Conservation (phyloP, 2,113 vertebrate genomes). For the Pao palembangensis region DNA sequence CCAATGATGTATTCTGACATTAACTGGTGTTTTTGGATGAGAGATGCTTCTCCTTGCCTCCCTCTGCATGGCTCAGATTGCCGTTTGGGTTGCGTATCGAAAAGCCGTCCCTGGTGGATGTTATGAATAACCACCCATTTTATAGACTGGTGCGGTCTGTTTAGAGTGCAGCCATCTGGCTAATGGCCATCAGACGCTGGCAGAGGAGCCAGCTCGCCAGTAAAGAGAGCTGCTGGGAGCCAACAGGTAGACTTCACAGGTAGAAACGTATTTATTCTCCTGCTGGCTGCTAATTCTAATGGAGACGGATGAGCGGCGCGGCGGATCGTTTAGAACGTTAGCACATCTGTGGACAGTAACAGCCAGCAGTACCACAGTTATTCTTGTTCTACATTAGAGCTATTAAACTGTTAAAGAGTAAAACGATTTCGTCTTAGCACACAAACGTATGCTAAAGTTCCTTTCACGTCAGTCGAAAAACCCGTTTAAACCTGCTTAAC, state of each 20-base stretch:
- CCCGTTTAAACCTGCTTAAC: too few relatives aligned
- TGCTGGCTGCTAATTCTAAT: conserved; percentile 4
- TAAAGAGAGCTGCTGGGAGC: conserved; percentile 21
- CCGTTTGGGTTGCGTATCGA: conserved; percentile 21
- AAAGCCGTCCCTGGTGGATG: conserved; percentile 8
- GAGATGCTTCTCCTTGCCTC: conserved; percentile 5
- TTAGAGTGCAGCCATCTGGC: conserved; percentile 21
- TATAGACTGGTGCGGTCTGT: conserved; percentile 9
- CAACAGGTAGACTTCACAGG: conserved; percentile 20
- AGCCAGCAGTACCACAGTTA: neutral
- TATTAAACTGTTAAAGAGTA: too few relatives aligned
- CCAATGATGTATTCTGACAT: conserved; percentile 19
- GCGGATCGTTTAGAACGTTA: neutral
- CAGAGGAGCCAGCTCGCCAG: conserved; percentile 27
- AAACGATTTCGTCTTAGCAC: too few relatives aligned
- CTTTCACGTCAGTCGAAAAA: too few relatives aligned
- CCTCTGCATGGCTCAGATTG: conserved; percentile 18
- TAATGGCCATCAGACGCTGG: conserved; percentile 27
- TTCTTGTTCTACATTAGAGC: too few relatives aligned
- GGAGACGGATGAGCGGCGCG: neutral
- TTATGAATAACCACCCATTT: conserved; percentile 31
- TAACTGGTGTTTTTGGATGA: conserved; percentile 17
- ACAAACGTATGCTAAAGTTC: too few relatives aligned
- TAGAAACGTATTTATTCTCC: conserved; percentile 21
- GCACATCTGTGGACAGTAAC: neutral